phyloP scores from a whole-genome alignment of 1,140 invertebrate genomes.

The Tachypleus tridentatus region DNA sequence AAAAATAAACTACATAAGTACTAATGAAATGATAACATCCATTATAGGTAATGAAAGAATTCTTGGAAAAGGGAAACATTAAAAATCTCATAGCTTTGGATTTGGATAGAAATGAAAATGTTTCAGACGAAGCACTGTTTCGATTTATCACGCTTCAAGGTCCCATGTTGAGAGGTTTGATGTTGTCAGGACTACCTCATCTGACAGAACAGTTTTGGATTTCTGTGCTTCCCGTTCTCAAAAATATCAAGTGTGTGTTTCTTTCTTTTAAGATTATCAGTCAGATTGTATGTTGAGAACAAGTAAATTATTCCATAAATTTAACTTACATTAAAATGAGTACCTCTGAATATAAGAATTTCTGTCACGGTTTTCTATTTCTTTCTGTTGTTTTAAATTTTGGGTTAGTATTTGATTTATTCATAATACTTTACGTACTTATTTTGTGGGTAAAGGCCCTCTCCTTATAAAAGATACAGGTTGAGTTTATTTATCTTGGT shows the following conservation, averaged over 20 bases:
- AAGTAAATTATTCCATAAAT: background rate
- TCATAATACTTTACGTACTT: too few species aligned
- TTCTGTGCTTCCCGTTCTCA: slow-evolving; percentile 73
- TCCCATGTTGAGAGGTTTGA: slow-evolving; percentile 69
- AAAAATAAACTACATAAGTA: background rate
- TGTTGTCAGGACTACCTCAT: slow-evolving; percentile 90
- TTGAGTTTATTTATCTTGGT: too few species aligned
- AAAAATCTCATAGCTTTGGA: slow-evolving; percentile 76
- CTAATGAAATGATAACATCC: background rate
- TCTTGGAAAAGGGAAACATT: slow-evolving; percentile 77
- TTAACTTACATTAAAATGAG: too few species aligned
- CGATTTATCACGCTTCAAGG: slow-evolving; percentile 84
- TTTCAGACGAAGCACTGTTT: slow-evolving; percentile 81
- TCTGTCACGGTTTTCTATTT: too few species aligned
- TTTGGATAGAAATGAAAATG: slow-evolving; percentile 86
- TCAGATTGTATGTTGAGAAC: background rate
- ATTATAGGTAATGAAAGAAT: slow-evolving; percentile 35
- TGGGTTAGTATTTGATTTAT: background rate
- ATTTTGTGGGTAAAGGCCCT: too few species aligned
- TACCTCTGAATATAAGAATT: too few species aligned
- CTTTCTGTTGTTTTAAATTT: background rate
- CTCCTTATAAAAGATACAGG: too few species aligned
- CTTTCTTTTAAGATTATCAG: background rate
- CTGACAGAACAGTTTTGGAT: slow-evolving; percentile 96
- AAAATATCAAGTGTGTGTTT: slow-evolving; percentile 65